Evolutionary conservation across 2,113 vertebrate species (phyloP), one percentile per base, ranked within the genome.

Genomic region (Muntiacus muntjak): DNA sequence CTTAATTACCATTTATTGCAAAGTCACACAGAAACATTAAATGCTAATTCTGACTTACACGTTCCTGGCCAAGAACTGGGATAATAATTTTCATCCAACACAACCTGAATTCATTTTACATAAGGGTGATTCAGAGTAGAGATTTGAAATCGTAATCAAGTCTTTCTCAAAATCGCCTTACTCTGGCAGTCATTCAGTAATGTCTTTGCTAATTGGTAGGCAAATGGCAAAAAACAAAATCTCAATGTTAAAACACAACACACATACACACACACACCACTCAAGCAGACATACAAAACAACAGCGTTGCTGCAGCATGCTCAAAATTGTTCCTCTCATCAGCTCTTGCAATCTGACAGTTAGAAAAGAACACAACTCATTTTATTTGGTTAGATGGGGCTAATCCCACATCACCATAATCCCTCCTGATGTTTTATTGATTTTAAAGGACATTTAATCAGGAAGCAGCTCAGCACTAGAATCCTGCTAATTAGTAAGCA

Each of bases 361-460:
- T 98, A 97, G 87, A 99, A 98, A 97, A 93, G 96, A 98, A 96
- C 95, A 96, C 97, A 98, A 97, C 97, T 98, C 98, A 98, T 98
- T 98, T 98, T 98, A 98, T 98, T 99, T 99, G 98, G 98, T 98
- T 98, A 97, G 94, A 98, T 98, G 98, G 98, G 96, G 98, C 98
- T 99, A 98, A 99, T 98, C 98, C 98, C 97, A 98, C 98, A 98
- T 98, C 98, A 98, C 98, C 98, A 97, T 98, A 99, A 99, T 99
- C 98, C 98, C 98, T 98, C 99, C 98, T 98, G 98, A 98, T 98
- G 98, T 98, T 99, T 98, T 99, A 99, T 99, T 99, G 98, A 99
- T 99, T 98, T 98, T 99, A 98, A 98, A 99, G 98, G 98, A 98
- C 98, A 99, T 99, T 99, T 99, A 99, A 99, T 99, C 99, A 99